Conservation (phyloP, 2,113 vertebrate genomes). For the Melospiza melodia region DNA sequence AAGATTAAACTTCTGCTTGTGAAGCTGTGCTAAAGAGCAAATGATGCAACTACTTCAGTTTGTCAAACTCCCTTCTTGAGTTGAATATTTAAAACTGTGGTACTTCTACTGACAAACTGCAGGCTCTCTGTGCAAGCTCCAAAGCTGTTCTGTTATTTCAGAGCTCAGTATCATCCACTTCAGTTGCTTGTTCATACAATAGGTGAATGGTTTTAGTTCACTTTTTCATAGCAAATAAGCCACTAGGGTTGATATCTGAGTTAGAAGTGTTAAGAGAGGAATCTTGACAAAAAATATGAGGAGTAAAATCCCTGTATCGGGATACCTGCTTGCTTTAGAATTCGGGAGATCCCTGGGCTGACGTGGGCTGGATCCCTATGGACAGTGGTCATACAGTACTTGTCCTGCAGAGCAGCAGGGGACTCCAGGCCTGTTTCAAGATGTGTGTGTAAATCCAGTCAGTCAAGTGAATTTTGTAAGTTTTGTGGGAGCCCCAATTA, state of each 20-base stretch:
- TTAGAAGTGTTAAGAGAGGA: neutral
- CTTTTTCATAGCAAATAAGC: neutral
- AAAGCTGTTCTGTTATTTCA: neutral
- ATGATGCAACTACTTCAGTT: constrained; percentile 46
- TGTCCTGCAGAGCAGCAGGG: neutral
- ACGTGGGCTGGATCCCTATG: neutral
- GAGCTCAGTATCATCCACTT: neutral
- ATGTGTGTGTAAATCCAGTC: neutral
- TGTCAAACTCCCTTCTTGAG: constrained; percentile 34
- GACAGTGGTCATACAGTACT: neutral
- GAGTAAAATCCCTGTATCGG: neutral
- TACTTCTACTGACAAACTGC: neutral
- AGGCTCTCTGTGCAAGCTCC: neutral
- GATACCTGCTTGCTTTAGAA: neutral
- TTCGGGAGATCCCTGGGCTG: neutral
- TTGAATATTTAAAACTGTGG: neutral
- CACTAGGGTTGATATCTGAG: neutral
- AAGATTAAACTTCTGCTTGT: constrained; percentile 53
- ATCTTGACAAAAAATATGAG: neutral
- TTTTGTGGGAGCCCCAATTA: neutral
- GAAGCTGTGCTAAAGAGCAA: constrained; percentile 40
- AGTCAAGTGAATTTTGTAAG: neutral
- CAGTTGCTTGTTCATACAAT: neutral
- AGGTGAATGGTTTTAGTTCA: neutral
- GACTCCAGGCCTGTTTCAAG: neutral